These are phyloP conservation scores for Silvanus unidentatus DNA, from an alignment of 2,888 invertebrate genomes.

Conservation along the genomic window DNA sequence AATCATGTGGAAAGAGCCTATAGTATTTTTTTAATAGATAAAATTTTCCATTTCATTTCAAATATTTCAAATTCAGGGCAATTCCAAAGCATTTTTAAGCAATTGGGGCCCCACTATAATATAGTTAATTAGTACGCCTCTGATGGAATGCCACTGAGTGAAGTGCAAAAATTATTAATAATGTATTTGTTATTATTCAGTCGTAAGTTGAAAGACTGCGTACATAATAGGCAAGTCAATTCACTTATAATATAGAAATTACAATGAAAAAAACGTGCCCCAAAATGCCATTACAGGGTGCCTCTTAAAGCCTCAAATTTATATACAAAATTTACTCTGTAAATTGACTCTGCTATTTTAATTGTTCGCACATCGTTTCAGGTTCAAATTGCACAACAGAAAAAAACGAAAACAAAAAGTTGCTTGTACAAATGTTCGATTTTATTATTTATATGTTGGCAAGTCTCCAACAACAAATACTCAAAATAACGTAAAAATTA, in stretches of 20 bases:
- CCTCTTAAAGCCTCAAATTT: background rate
- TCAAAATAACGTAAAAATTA: conserved; percentile 18
- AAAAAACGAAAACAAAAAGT: conserved; percentile 2
- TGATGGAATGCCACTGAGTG: conserved; percentile 3
- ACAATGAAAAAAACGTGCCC: conserved; percentile 7
- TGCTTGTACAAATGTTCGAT: conserved; percentile 3
- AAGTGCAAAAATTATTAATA: no score
- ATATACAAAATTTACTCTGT: conserved; percentile 17
- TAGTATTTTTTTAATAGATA: no score
- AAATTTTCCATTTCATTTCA: no score
- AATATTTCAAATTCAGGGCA: no score
- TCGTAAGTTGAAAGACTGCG: conserved; percentile 34
- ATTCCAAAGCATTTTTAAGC: conserved; percentile 1
- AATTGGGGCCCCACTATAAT: conserved; percentile 2
- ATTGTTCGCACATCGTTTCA: conserved; percentile 8
- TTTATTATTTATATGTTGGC: no score
- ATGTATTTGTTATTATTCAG: conserved; percentile 20
- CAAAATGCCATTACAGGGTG: conserved; percentile 10
- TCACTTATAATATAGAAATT: conserved; percentile 25
- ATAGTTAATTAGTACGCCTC: conserved; percentile 8
- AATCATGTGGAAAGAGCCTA: no score
- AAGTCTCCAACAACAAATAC: conserved; percentile 9
- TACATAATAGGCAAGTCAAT: conserved; percentile 34
- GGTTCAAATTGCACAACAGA: background rate
- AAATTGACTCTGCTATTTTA: conserved; percentile 30